Base-by-base conservation (phyloP, 2,888 invertebrate genomes). In the Himalopsyche japonica region DNA sequence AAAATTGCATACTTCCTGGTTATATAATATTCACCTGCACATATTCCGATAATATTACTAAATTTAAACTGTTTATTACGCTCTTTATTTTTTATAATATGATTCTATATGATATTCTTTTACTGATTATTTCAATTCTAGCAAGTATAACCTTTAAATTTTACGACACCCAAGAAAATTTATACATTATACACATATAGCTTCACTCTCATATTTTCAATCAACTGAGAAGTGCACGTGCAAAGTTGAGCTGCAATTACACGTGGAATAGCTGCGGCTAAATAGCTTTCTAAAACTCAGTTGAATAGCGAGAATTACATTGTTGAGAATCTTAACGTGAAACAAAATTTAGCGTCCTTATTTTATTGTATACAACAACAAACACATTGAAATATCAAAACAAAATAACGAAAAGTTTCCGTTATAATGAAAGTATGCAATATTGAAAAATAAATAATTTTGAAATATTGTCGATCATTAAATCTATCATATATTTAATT, bases 161-260 rank as follows among this genome's bases (percentile, higher is more conserved):
- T n/a, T n/a, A 37, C 37, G 10, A 37, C 37, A 8, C 1, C 37
- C 37, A 7, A 10, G 8, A 37, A 37, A 5, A 37, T 8, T 7
- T 37, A 37, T 37, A 18, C n/a, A 0, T 49, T 6, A 49, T 49
- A n/a, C 49, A n/a, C 49, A n/a, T 49, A n/a, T 49, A 49, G 20
- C 3, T n/a, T 20, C 57, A 57, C 57, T 20, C 57, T 57, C 20
- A 24, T 57, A 24, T 57, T 57, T 57, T 76, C 34, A 15, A 76
- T 76, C 76, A 76, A 24, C 78, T 32, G n/a, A 34, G 34, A 27
- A 24, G 32, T 37, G 18, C 78, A 20, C 37, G 78, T 37, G 78
- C 32, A 76, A 79, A 79, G 79, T 79, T 70, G 76, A 83, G 83
- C 83, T 70, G 30, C 43, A 76, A 83, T 83, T 76, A 80, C 83